Base-by-base conservation (phyloP, 1,140 invertebrate genomes). In the Hycleus phaleratus region DNA sequence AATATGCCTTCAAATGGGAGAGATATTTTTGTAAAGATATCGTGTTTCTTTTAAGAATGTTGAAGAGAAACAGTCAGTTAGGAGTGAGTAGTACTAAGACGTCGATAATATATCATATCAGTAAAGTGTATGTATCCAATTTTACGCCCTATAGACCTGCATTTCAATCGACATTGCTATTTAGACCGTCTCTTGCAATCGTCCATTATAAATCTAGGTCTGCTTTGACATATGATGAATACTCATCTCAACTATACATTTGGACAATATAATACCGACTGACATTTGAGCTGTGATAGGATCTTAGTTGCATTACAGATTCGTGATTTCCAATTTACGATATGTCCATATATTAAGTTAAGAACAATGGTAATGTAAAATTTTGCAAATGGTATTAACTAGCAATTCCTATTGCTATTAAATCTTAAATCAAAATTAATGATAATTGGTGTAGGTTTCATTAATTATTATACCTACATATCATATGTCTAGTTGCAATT, bases 101-200 rank as follows among this genome's bases (percentile, higher is more conserved):
- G 58, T 61, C 60, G 55, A 25, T 26, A 48, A 61, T 61, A 52
- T 55, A 51, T 58, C 60, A 61, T 61, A 61, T 61, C 55, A 42
- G 56, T 56, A 32, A 7, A 5, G 7, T 32, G 53, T 46, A 52
- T 56, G 54, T 58, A 58, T 61, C 58, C 60, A 61, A 61, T 61
- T 61, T 61, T 58, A 61, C 60, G 60, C 55, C 49, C 60, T 58
- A 58, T 48, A 58, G 60, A 61, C 32, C 50, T 52, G 47, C 55
- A 56, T 58, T 61, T 61, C 54, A 49, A 50, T 49, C 46, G 48
- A 47, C 54, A 50, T 57, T 50, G 51, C 56, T 48, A 58, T 49
- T 49, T 53, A 46, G 42, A 44, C 45, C 43, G 10, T 11, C 38
- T 26, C 18, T 26, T 51, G 50, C 56, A 49, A 49, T 49, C 46